Evolutionary conservation across 2,888 invertebrate species (phyloP).

Genomic region (Polylopha cassiicola): DNA sequence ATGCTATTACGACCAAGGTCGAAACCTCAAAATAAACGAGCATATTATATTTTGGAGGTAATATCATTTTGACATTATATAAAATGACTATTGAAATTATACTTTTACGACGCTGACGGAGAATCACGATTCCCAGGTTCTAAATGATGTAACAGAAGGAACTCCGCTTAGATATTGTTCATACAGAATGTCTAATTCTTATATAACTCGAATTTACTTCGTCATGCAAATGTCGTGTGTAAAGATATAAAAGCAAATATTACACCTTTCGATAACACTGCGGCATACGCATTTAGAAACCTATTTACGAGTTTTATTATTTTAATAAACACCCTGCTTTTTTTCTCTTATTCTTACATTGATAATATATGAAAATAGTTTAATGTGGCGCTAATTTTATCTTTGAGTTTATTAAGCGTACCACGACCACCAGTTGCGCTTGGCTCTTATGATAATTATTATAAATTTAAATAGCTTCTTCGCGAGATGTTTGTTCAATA

Average conservation of each 20-base stretch:
- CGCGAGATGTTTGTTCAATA: conserved; percentile 16
- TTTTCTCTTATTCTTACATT: too few relatives aligned
- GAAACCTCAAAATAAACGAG: too few relatives aligned
- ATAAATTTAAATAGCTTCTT: too few relatives aligned
- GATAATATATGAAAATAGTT: neutral
- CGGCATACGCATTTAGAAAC: neutral
- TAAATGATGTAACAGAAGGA: conserved; percentile 8
- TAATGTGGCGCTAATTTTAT: neutral
- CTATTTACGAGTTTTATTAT: too few relatives aligned
- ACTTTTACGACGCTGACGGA: conserved; percentile 3
- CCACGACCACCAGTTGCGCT: too few relatives aligned
- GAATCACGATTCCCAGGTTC: conserved; percentile 12
- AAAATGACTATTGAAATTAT: neutral
- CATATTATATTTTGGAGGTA: conserved; percentile 2
- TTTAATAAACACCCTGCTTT: too few relatives aligned
- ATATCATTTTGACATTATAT: neutral
- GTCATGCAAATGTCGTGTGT: conserved; percentile 4
- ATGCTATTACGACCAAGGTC: too few relatives aligned
- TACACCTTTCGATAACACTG: neutral
- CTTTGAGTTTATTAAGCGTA: neutral
- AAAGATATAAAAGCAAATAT: neutral
- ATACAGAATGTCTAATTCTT: conserved; percentile 8
- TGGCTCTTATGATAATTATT: too few relatives aligned
- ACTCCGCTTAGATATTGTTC: conserved; percentile 5
- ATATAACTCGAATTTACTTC: neutral